A percentile compares a stretch with the other conserved stretches of the same genome.
Conservation (phyloP, 2,797 vertebrate species). For the Oceanodroma leucorhoa region DNA sequence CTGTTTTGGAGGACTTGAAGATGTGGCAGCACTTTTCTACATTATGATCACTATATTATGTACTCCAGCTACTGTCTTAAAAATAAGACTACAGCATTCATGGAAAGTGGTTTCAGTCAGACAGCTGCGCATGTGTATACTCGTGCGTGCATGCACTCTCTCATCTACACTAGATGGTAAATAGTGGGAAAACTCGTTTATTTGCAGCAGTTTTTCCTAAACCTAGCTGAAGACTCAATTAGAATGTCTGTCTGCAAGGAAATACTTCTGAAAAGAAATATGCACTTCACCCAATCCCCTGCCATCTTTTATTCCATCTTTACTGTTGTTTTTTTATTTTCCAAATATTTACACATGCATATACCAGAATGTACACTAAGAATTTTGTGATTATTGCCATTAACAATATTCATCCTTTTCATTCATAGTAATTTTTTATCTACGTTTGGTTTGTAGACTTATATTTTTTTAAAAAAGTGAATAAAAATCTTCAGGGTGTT, state of each 20-base stretch:
- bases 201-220: neutral
- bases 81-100: neutral
- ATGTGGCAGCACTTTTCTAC: neutral
- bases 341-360: neutral
- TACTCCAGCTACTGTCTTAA: neutral
- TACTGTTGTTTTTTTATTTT: neutral
- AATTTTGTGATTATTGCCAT: neutral
- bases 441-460: neutral
- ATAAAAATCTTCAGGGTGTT: neutral
- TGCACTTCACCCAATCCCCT: neutral
- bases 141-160: rapidly evolving
- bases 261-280: neutral
- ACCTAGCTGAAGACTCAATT: neutral
- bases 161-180: neutral
- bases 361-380: neutral
- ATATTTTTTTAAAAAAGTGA: neutral
- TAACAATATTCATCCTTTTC: neutral
- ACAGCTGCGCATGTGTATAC: rapidly evolving
- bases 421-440: neutral
- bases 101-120: neutral
- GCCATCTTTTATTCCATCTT: neutral
- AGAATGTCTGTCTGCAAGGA: neutral
- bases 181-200: neutral
- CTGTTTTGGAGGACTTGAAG: neutral
- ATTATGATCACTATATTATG: neutral